Percentiles rank a stretch among this genome's conserved stretches.
phyloP scores from a whole-genome alignment of 2,797 vertebrate genomes.

The Pantherophis vulpinus region DNA sequence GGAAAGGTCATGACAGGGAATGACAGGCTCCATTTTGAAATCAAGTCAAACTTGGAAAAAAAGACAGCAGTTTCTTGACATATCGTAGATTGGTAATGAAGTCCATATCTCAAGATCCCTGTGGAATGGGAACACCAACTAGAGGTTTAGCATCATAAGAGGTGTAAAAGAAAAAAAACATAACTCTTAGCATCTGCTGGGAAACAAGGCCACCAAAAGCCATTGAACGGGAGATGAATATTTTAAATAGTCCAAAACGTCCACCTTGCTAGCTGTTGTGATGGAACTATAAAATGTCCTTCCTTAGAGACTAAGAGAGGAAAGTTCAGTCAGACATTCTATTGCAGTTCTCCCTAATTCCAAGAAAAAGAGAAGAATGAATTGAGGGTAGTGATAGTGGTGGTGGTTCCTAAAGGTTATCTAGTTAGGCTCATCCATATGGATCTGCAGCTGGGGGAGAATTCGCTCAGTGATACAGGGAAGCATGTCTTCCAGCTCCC shows the following conservation, averaged over 20 bases:
- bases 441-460: not conserved
- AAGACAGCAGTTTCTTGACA: not conserved
- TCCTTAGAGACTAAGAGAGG: not conserved
- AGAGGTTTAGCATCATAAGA: not conserved
- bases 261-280: not conserved
- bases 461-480: not conserved
- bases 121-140: not conserved
- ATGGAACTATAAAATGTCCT: not conserved
- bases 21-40: not conserved
- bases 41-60: not conserved
- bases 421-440: not conserved
- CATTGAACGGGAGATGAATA: not conserved
- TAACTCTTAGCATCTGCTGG: not conserved
- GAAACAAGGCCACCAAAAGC: not conserved
- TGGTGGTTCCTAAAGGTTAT: not conserved
- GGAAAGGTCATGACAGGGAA: not conserved
- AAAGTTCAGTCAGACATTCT: not conserved
- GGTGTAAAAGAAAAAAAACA: not conserved
- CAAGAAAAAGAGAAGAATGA: not conserved
- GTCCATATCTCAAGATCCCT: not conserved
- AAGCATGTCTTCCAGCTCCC: not conserved
- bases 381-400: not conserved
- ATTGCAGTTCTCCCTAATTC: not conserved
- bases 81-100: not conserved
- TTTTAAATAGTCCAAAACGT: not conserved